Base-by-base conservation (phyloP, 2,113 vertebrate genomes). In the Rhynchomys soricoides region DNA sequence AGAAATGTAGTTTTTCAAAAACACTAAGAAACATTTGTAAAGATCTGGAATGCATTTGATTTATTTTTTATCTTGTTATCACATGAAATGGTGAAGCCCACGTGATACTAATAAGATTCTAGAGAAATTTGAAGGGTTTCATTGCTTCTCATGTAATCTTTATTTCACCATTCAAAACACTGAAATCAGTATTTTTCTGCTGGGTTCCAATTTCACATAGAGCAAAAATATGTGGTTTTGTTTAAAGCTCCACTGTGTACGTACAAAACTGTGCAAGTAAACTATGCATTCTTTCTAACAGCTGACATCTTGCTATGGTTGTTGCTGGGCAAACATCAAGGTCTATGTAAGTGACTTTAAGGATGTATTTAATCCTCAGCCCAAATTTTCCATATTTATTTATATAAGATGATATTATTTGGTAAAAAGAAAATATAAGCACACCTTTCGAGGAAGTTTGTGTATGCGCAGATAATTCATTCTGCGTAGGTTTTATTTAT, bases 391-490 rank as follows among this genome's bases (percentile, higher is more conserved):
- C 34, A 68, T 73, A 55, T 88, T 17, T 34, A 17, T 24, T 55
- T 96, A 87, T 79, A 86, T 82, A 90, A 55, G 52, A 68, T 94
- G 37, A 29, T 75, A 83, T 94, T 85, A 78, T 91, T 95, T 85
- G 64, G 34, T 87, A 82, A 92, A 89, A 94, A 74, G 40, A 75
- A 93, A 92, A 89, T 70, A n/a, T 64, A 78, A 78, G 71, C 37
- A 93, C 5, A 94, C 4, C 86, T 66, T 82, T 9, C 40, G 19
- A 59, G 24, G 66, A 68, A 37, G 66, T 37, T 12, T 81, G 45
- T 87, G 43, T 86, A 4, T 86, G 21, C 13, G 4, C 4, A 66
- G 10, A 13, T 34, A 68, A 68, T 34, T 15, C 48, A 59, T 11
- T 37, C 17, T 37, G 26, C 70, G n/a, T 34, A 29, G 4, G n/a